Conservation (phyloP, 2,797 vertebrate species). For the Myripristis murdjan region DNA sequence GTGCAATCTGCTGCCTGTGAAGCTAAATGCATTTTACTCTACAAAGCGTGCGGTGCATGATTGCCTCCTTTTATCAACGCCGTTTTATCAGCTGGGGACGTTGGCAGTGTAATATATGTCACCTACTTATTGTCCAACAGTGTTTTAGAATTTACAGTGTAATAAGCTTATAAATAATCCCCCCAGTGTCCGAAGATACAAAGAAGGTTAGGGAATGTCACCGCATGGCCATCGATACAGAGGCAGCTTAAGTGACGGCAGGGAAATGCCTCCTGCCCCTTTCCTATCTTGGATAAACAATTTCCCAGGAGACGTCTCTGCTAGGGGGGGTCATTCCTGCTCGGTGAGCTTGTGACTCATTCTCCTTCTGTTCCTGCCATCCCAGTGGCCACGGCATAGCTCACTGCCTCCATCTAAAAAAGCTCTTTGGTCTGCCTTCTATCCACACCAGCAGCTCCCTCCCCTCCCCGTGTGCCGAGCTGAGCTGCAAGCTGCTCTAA, state of each 20-base stretch:
- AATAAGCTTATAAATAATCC: slow-evolving; percentile 81
- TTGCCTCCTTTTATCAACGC: slow-evolving; percentile 66
- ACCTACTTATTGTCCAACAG: slow-evolving; percentile 67
- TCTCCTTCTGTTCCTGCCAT: slow-evolving; percentile 42
- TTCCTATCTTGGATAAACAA: slow-evolving; percentile 47
- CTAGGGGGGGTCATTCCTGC: slow-evolving; percentile 53
- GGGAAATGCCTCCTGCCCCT: slow-evolving; percentile 54
- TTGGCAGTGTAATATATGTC: slow-evolving; percentile 70
- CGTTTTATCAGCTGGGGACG: slow-evolving; percentile 70
- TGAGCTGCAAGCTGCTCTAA: slow-evolving; percentile 47
- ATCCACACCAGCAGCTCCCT: slow-evolving; percentile 30
- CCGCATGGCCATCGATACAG: slow-evolving; percentile 51
- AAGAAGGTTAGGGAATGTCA: slow-evolving; percentile 75
- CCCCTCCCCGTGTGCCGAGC: slow-evolving; percentile 28
- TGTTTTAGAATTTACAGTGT: slow-evolving; percentile 73
- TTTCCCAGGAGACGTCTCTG: slow-evolving; percentile 61
- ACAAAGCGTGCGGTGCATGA: slow-evolving; percentile 60
- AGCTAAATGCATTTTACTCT: slow-evolving; percentile 52
- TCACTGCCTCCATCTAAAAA: slow-evolving; percentile 45
- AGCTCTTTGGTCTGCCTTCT: slow-evolving; percentile 43
- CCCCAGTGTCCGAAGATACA: slow-evolving; percentile 68
- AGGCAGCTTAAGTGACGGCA: slow-evolving; percentile 33
- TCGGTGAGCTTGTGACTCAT: slow-evolving; percentile 53
- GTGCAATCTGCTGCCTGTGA: slow-evolving; percentile 29
- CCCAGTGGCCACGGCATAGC: slow-evolving; percentile 29